Percentiles rank a stretch among this genome's conserved stretches.
These are phyloP conservation scores for Papio anubis DNA, from an alignment of 2,113 vertebrate genomes.

Conservation along the genomic window DNA sequence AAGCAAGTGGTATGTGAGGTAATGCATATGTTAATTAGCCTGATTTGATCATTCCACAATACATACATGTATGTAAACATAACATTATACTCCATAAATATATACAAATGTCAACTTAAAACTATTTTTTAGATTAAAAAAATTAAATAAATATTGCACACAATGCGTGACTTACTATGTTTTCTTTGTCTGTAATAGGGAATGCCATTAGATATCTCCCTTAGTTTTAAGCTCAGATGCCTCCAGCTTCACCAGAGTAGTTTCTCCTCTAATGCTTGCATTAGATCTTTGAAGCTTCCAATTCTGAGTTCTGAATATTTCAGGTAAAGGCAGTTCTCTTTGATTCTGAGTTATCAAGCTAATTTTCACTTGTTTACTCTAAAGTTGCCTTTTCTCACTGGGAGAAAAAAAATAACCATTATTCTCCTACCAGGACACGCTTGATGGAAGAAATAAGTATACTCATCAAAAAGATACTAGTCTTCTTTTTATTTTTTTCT, in stretches of 20 bases:
- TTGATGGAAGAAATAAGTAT: background rate
- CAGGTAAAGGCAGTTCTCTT: background rate
- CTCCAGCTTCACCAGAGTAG: background rate
- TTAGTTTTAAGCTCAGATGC: background rate
- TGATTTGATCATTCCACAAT: background rate
- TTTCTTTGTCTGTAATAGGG: background rate
- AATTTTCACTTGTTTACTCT: slow-evolving; percentile 14
- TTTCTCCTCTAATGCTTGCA: background rate
- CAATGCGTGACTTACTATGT: background rate
- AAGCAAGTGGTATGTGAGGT: background rate
- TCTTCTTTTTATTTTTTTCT: slow-evolving; percentile 28
- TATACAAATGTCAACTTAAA: background rate
- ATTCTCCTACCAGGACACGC: slow-evolving; percentile 32
- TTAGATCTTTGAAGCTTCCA: background rate
- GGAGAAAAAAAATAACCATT: background rate
- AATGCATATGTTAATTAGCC: background rate
- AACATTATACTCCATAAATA: background rate
- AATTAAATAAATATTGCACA: background rate
- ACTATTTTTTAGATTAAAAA: background rate
- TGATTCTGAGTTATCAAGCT: background rate
- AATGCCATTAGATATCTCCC: background rate
- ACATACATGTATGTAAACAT: background rate
- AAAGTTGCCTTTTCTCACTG: background rate
- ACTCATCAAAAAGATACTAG: background rate
- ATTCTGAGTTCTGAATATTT: background rate